Evolutionary conservation across 2,888 invertebrate species (phyloP).

Genomic region (Brachylomia viminalis): DNA sequence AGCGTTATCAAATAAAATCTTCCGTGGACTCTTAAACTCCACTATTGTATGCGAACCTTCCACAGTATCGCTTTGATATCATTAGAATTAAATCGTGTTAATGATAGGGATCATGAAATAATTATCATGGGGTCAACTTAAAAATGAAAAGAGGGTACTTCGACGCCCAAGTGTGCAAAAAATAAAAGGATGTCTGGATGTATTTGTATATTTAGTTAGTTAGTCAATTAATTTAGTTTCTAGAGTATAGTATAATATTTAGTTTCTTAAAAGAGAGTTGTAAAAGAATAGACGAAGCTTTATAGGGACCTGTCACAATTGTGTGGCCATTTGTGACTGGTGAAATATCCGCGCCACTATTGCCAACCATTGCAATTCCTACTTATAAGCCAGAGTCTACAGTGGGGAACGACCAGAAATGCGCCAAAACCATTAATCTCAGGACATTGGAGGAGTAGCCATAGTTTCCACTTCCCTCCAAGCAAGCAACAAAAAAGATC

Average conservation of each 20-base stretch:
- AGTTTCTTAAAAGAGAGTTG: too few species aligned
- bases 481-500: neutral
- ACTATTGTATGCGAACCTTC: constrained; percentile 63
- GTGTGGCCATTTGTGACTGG: neutral
- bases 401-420: neutral
- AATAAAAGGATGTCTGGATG: too few species aligned
- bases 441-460: neutral
- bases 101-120: constrained; percentile 39
- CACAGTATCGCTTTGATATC: constrained; percentile 64
- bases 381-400: neutral
- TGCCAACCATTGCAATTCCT: neutral
- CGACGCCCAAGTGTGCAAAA: too few species aligned
- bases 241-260: too few species aligned
- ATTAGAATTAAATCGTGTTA: constrained; percentile 58
- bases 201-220: too few species aligned
- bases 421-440: neutral
- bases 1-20: constrained; percentile 70
- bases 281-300: neutral
- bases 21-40: constrained; percentile 62
- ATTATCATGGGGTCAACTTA: constrained; percentile 45
- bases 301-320: neutral
- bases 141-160: constrained; percentile 14
- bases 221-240: too few species aligned
- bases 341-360: neutral
- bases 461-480: neutral